Evolutionary conservation across 2,797 vertebrate genomes (phyloP).

Genomic region (Luscinia luscinia): DNA sequence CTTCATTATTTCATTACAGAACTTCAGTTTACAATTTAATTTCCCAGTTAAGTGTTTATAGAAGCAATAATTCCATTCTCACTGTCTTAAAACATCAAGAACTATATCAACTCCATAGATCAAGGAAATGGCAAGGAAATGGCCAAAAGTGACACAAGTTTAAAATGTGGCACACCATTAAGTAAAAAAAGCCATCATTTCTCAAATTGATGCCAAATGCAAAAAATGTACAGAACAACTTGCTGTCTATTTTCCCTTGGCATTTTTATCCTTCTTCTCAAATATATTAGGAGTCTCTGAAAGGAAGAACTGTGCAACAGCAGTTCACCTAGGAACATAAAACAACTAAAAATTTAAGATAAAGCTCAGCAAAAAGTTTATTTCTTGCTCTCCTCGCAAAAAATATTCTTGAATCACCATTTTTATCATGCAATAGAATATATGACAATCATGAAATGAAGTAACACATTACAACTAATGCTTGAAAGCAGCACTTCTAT

Average conservation of each 20-base stretch:
- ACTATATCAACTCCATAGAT: neutral
- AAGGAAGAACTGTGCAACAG: neutral
- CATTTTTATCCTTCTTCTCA: neutral
- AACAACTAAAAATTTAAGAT: neutral
- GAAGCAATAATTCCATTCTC: neutral
- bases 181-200: neutral
- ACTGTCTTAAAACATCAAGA: neutral
- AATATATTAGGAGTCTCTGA: neutral
- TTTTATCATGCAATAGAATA: neutral
- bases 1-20: neutral
- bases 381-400: neutral
- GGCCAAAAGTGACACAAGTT: neutral
- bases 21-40: neutral
- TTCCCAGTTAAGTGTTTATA: neutral
- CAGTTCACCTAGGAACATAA: neutral
- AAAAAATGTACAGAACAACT: neutral
- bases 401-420: neutral
- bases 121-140: neutral
- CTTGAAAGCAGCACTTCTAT: neutral
- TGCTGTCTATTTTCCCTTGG: neutral
- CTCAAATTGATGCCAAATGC: neutral
- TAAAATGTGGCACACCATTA: neutral
- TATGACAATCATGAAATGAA: neutral
- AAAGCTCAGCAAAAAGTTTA: neutral
- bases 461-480: rapidly evolving